Evolutionary conservation across 2,888 invertebrate species (phyloP).

Genomic region (Allacma fusca): DNA sequence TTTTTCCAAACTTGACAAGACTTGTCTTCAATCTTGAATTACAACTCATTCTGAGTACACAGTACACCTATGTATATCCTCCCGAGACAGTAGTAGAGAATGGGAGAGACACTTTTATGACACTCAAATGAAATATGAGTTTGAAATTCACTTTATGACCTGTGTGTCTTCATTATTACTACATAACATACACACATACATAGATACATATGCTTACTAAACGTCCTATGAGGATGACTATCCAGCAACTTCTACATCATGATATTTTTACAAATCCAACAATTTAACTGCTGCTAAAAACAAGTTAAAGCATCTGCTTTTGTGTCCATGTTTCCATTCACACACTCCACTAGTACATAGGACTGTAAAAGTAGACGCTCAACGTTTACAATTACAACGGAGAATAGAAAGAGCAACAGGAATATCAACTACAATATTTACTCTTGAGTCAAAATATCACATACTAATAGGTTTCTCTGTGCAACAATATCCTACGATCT

Average conservation of each 20-base stretch:
- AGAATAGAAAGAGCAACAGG: background rate
- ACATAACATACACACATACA: too few species aligned
- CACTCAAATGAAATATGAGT: constrained; percentile 42
- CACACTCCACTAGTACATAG: background rate
- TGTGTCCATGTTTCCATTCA: background rate
- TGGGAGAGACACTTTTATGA: constrained; percentile 47
- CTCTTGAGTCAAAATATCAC: too few species aligned
- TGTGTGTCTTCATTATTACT: constrained; percentile 42
- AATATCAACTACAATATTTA: background rate
- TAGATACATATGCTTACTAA: too few species aligned
- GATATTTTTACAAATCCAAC: background rate
- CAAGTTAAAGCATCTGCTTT: background rate
- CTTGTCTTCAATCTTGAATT: background rate
- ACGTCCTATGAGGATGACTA: background rate
- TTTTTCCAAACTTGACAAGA: background rate
- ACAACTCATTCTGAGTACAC: background rate
- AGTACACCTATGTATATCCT: background rate
- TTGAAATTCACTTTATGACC: constrained; percentile 43
- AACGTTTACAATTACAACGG: background rate
- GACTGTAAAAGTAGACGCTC: background rate
- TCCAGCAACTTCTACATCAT: background rate
- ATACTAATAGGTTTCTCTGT: too few species aligned
- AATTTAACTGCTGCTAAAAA: background rate
- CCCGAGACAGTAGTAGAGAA: background rate
- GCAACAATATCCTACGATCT: background rate